Evolutionary conservation across 2,888 invertebrate genomes (phyloP).

Genomic region (Sminthurinus aureus): DNA sequence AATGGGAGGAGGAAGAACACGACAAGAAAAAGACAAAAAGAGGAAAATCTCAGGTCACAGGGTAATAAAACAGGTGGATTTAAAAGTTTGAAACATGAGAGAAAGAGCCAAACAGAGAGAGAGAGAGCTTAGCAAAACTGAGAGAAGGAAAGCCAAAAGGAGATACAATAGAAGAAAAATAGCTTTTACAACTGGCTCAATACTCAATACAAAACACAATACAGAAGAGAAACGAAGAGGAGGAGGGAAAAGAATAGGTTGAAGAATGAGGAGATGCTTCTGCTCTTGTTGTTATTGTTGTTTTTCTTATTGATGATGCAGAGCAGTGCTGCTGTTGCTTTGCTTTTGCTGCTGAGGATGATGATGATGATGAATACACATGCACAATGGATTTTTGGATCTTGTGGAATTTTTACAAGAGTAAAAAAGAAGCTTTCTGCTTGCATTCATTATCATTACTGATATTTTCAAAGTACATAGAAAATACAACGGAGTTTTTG

Average conservation of each 20-base stretch:
- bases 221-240: no score
- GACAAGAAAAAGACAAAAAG: conserved; percentile 18
- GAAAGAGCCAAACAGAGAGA: not conserved
- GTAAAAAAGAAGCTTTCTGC: no score
- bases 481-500: conserved; percentile 3
- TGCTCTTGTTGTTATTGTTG: no score
- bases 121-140: not conserved
- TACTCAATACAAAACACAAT: no score
- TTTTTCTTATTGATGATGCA: no score
- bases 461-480: not conserved
- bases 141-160: no score
- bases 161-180: conserved; percentile 10
- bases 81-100: not conserved
- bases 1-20: not conserved
- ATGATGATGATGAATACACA: conserved; percentile 7
- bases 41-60: conserved; percentile 27
- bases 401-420: not conserved
- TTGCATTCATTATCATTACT: not conserved
- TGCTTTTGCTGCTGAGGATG: no score
- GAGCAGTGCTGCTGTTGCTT: no score
- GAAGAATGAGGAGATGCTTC: not conserved
- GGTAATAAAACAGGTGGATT: conserved; percentile 38
- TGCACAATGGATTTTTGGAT: not conserved
- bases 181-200: not conserved
- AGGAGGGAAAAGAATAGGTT: not conserved